Conservation (phyloP, 2,888 invertebrate genomes). For the Podabrus alpinus region DNA sequence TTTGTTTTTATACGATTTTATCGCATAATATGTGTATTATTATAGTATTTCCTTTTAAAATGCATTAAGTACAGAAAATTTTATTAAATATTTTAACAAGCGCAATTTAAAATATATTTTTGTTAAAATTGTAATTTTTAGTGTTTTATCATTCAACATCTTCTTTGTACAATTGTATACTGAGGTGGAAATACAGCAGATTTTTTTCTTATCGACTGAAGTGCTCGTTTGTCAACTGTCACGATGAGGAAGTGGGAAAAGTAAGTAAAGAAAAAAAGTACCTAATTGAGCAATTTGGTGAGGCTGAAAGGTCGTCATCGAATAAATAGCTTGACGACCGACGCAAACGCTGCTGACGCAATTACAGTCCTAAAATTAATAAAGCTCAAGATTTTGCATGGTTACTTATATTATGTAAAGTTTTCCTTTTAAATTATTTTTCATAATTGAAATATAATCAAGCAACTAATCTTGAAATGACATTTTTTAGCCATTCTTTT, state of each 20-base stretch:
- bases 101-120: no score
- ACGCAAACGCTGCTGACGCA: slow-evolving; percentile 6
- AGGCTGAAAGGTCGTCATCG: slow-evolving; percentile 14
- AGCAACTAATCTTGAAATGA: background rate
- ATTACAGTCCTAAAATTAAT: slow-evolving; percentile 25
- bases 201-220: slow-evolving; percentile 26
- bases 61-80: no score
- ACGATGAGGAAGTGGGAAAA: slow-evolving; percentile 28
- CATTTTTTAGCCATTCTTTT: background rate
- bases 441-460: background rate
- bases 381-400: background rate
- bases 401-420: background rate
- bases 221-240: slow-evolving; percentile 34
- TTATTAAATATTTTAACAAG: no score
- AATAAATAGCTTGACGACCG: slow-evolving; percentile 18
- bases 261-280: slow-evolving; percentile 15
- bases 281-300: slow-evolving; percentile 25
- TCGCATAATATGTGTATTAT: no score
- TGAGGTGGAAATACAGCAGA: slow-evolving; percentile 12
- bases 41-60: no score
- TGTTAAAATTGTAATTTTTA: background rate
- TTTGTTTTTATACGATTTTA: no score
- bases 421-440: background rate
- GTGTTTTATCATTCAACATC: slow-evolving; percentile 16
- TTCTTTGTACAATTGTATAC: slow-evolving; percentile 11